Conservation (phyloP, 2,888 invertebrate genomes). For the Corythucha ciliata region DNA sequence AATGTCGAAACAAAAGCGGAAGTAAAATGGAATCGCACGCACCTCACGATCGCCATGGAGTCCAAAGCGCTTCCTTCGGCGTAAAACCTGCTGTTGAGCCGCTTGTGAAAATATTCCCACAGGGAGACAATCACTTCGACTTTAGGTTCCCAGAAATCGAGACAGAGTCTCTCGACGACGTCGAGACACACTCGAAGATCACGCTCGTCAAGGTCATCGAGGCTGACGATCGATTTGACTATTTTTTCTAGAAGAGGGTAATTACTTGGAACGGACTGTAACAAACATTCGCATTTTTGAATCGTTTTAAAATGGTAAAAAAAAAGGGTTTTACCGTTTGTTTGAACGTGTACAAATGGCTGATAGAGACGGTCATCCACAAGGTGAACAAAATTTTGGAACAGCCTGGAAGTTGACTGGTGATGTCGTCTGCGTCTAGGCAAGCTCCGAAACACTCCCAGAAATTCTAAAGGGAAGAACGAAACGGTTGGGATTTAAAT, state of each 20-base stretch:
- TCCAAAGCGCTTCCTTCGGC: slow-evolving; percentile 44
- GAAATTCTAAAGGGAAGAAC: slow-evolving; percentile 26
- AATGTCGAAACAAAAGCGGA: slow-evolving; percentile 12
- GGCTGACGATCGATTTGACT: slow-evolving; percentile 44
- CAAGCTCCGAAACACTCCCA: slow-evolving; percentile 25
- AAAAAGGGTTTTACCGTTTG: too few species aligned
- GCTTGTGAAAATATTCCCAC: slow-evolving; percentile 52
- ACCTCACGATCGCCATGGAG: slow-evolving; percentile 42
- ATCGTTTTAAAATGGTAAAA: neutral
- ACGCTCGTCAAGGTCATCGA: slow-evolving; percentile 44
- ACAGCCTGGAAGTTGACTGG: neutral
- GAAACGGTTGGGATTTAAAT: too few species aligned
- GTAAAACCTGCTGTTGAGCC: slow-evolving; percentile 48
- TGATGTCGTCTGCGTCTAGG: neutral
- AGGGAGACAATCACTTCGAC: slow-evolving; percentile 45
- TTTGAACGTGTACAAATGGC: slow-evolving; percentile 14
- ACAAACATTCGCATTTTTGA: slow-evolving; percentile 21
- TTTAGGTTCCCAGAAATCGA: slow-evolving; percentile 44
- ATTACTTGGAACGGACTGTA: slow-evolving; percentile 40
- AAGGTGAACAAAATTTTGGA: slow-evolving; percentile 20
- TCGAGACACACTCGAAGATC: slow-evolving; percentile 41
- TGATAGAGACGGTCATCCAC: slow-evolving; percentile 18
- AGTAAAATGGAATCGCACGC: slow-evolving; percentile 17
- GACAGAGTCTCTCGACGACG: slow-evolving; percentile 33
- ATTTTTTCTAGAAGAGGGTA: slow-evolving; percentile 44